Conservation (phyloP, 2,888 invertebrate species). For the Ctena decussata region DNA sequence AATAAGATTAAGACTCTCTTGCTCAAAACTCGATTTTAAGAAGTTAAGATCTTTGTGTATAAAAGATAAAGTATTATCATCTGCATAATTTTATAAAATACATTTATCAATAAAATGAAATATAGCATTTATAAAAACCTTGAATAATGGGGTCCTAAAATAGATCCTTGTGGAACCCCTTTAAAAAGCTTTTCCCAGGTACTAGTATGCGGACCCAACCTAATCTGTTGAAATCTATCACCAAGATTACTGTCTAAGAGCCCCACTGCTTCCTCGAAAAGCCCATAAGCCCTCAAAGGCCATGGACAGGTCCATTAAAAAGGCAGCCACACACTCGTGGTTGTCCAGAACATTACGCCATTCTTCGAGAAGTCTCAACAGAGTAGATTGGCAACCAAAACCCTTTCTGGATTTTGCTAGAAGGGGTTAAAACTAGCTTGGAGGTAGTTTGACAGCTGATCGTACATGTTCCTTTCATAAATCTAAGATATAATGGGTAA, state of each 20-base stretch:
- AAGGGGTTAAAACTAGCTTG: not conserved
- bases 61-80: not conserved
- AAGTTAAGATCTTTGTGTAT: not conserved
- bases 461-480: not conserved
- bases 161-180: not conserved
- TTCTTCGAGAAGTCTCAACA: not conserved
- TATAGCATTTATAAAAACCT: not conserved
- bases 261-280: not conserved
- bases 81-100: not conserved
- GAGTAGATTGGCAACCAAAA: not conserved
- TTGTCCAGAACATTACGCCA: not conserved
- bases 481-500: not conserved
- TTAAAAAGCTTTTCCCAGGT: not conserved
- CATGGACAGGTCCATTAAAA: not conserved
- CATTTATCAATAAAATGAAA: not conserved
- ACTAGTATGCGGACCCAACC: not conserved
- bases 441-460: not conserved
- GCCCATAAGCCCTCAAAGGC: not conserved
- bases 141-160: not conserved
- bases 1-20: not conserved
- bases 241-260: not conserved
- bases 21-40: not conserved
- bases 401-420: not conserved
- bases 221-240: not conserved
- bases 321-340: not conserved